phyloP scores from a whole-genome alignment of 2,888 invertebrate genomes.

The Acleris cristana region DNA sequence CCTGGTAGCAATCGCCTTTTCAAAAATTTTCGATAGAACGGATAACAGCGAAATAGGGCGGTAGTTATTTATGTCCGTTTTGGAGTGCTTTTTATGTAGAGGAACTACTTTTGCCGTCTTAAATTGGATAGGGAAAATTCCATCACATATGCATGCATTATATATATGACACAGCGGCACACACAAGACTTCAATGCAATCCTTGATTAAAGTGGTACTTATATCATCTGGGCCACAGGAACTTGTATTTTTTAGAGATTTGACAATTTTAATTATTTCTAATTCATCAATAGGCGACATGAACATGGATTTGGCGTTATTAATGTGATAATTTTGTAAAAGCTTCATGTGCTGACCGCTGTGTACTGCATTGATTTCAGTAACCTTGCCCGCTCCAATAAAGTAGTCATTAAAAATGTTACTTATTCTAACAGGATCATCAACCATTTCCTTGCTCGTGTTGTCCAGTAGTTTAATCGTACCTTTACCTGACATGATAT shows the following conservation, averaged over 20 bases:
- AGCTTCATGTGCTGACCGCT: neutral
- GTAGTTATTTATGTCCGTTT: neutral
- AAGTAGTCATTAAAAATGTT: slow-evolving; percentile 26
- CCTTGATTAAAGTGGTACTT: neutral
- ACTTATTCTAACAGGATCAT: slow-evolving; percentile 14
- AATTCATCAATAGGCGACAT: neutral
- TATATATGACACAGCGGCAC: neutral
- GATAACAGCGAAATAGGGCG: neutral
- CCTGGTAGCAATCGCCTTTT: neutral
- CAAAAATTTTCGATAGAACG: neutral
- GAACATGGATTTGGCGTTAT: neutral
- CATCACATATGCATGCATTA: neutral
- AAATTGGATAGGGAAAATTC: neutral
- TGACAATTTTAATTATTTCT: neutral
- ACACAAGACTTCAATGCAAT: slow-evolving; percentile 1
- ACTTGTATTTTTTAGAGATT: slow-evolving; percentile 1
- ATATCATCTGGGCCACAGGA: neutral
- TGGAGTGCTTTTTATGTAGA: neutral
- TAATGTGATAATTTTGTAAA: neutral
- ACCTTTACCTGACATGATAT: neutral
- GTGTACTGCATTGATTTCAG: neutral
- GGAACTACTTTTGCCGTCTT: slow-evolving; percentile 3
- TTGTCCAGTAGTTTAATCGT: slow-evolving; percentile 7
- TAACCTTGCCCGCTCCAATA: neutral
- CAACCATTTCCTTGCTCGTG: neutral